Evolutionary conservation across 2,888 invertebrate genomes (phyloP), one percentile per base, ranked within the genome.

Genomic region (Perdita meconis): DNA sequence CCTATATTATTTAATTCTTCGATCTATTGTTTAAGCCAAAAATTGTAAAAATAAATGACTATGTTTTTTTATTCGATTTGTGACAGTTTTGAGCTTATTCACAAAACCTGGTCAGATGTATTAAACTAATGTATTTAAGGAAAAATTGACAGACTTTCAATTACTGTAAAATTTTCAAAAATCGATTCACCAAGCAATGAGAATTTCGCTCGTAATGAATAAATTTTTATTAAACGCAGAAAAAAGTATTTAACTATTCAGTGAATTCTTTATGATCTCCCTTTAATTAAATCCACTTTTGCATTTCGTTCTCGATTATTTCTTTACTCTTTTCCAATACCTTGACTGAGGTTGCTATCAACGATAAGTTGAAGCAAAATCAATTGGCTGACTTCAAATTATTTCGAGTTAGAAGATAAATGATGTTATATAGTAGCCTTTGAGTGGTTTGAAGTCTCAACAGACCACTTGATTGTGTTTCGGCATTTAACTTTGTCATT

Each of bases 1-100:
- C 72, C 64, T 74, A 74, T 71, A 42, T 71, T 74, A 60, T 69
- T 57, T 22, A 42, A 63, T 42, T 26, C 13, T 44, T 42, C 8
- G 50, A 10, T 36, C 19, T 42, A 63, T 24, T 16, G 22, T 73
- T 70, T 63, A 30, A 60, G 26, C 24, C 40, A 19, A 57, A 42
- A 61, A 40, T 73, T 30, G 47, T 26, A 24, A 55, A 44, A 55
- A 40, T 26, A 56, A 56, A 69, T 5, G 34, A 44, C 30, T 26
- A 55, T 38, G 56, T 44, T 53, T 63, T 42, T 42, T 55, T 68
- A 61, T 44, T 42, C 68, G 68, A 53, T 55, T 44, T 60, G 55
- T 38, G 38, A 47, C 16, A n/a, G 13, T 72, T 68, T 12, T 51
- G 51, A n/a, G 3, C 8, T 30, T 51, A 3, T 30, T 42, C 19